phyloP scores from a whole-genome alignment of 2,113 vertebrate species.

The Montifringilla adamsi region DNA sequence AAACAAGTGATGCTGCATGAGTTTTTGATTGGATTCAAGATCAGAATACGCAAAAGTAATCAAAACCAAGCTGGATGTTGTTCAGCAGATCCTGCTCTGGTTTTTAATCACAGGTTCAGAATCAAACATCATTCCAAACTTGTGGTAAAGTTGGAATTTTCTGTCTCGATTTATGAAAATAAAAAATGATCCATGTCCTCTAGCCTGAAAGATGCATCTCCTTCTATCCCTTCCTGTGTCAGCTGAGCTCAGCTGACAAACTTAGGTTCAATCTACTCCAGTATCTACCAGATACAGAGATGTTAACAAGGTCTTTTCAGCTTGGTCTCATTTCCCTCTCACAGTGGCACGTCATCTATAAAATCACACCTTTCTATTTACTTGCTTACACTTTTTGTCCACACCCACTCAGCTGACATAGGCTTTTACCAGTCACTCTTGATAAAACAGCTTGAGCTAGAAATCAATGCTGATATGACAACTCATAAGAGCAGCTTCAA shows the following conservation, averaged over 20 bases:
- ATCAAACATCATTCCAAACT: not conserved
- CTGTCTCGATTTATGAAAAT: not conserved
- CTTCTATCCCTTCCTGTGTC: not conserved
- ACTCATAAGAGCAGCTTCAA: not conserved
- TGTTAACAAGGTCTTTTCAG: not conserved
- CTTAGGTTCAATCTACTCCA: not conserved
- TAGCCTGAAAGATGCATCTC: not conserved
- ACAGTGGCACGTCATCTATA: not conserved
- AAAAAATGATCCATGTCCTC: not conserved
- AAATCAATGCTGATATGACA: conserved; percentile 2
- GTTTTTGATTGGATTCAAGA: conserved; percentile 22
- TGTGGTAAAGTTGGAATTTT: not conserved
- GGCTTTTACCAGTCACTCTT: not conserved
- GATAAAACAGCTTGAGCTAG: not conserved
- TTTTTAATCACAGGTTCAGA: not conserved
- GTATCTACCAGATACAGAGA: not conserved
- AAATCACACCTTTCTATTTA: not conserved
- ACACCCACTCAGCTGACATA: not conserved
- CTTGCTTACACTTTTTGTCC: not conserved
- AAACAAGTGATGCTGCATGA: not conserved
- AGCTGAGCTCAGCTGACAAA: not conserved
- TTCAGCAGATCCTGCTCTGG: not conserved
- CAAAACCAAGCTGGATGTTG: not conserved
- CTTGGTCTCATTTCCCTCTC: not conserved
- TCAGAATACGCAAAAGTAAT: conserved; percentile 18